Base-by-base conservation (phyloP, 2,797 vertebrate species). In the Cyclopterus lumpus region DNA sequence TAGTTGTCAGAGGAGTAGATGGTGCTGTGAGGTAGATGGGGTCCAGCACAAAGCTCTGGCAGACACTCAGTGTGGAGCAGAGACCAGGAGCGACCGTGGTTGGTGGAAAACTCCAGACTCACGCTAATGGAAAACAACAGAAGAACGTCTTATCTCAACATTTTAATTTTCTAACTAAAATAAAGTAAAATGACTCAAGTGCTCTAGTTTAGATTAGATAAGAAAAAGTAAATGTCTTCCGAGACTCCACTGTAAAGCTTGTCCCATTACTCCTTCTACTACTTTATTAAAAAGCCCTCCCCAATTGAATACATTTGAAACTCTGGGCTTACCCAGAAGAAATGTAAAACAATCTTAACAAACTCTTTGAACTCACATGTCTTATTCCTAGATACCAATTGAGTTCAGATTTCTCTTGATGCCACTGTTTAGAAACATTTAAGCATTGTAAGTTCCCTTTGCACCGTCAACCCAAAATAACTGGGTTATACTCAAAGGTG, bases 1-100 rank as follows among this genome's bases (percentile, higher is more conserved):
- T 99, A 99, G 94, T 99, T 99, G 80, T 99, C 97, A 0, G 98
- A 99, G 80, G 97, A 95, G 57, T 99, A 99, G 93, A 97, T 66
- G 3, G 97, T 98, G 94, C 97, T 99, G 90, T 99, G 97, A 49
- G 98, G 96, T 9, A 98, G 95, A 84, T 99, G 98, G 3, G 96
- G 95, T 12, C 98, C 98, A 0, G 95, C 94, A 86, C 98, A 99
- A 8, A 97, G 93, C 85, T 99, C 97, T 12, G 98, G 98, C 60
- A 99, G 93, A 89, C 98, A 99, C 86, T 99, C 97, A 0, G 95
- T 97, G 89, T 99, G 97, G 6, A 99, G 95, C 54, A 99, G 94
- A 9, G 96, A 96, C 98, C 98, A 99, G 28, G 96, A 96, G 5
- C 97, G 97, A 1, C 98, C 98, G 0, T 96, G 96, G 90, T 98